Evolutionary conservation across 2,888 invertebrate species (phyloP), one percentile per base, ranked within the genome.

Genomic region (Drosophila emarginata): DNA sequence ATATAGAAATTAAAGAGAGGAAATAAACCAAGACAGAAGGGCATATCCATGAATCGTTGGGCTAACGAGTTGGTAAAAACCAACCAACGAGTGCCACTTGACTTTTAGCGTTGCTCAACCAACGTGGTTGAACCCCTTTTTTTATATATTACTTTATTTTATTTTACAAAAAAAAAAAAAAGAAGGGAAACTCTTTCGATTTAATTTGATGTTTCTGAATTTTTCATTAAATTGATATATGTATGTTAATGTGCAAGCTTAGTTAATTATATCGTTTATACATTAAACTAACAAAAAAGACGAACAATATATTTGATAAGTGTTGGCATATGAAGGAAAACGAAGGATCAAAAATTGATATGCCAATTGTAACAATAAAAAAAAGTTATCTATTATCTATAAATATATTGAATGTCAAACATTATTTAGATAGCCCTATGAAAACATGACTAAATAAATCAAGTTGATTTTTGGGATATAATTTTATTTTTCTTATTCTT

Each of bases 111-210:
- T 12, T 45, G 21, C 45, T 45, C 11, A 11, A 21, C 21, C 39
- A 61, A 64, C 61, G 32, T 39, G 64, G 36, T 51, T 45, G 54
- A 64, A 50, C 64, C 66, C 51, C 63, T 64, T 64, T 63, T 62
- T 23, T 21, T 39, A n/a, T n/a, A n/a, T n/a, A n/a, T 40, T 40
- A 28, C 21, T 36, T 53, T 26, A 26, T 26, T n/a, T n/a, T n/a
- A n/a, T n/a, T n/a, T n/a, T n/a, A n/a, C n/a, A n/a, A n/a, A n/a
- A n/a, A 6, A 3, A 51, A 28, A 36, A 18, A 14, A 21, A 32
- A 15, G 36, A 51, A 51, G 7, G 1, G 15, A 18, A 45, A 18
- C 21, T 11, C 45, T 4, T 45, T 45, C 11, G 21, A 45, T 45
- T 45, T 45, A 45, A 45, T 45, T 45, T 45, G 4, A 45, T 45